phyloP scores from a whole-genome alignment of 1,140 invertebrate genomes.

The Marisa cornuarietis region DNA sequence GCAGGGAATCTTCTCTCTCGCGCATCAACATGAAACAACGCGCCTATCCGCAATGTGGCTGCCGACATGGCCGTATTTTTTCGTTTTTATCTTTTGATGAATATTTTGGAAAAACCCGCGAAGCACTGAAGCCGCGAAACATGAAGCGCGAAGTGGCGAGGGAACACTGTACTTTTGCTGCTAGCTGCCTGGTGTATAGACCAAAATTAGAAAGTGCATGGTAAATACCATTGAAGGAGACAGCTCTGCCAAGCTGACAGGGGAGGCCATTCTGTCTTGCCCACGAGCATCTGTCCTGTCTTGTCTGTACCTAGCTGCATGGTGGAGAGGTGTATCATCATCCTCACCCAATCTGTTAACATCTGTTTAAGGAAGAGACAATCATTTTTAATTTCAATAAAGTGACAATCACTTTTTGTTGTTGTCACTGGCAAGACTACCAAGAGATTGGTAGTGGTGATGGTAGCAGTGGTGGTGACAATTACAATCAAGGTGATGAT shows the following conservation, averaged over 20 bases:
- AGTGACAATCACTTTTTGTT: neutral
- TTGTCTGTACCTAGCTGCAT: slow-evolving; percentile 63
- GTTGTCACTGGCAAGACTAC: neutral
- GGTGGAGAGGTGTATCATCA: slow-evolving; percentile 64
- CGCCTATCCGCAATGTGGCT: too few species aligned
- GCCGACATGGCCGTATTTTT: too few species aligned
- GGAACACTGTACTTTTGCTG: neutral
- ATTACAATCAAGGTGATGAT: too few species aligned
- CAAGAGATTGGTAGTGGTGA: neutral
- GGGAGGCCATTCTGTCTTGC: slow-evolving; percentile 13
- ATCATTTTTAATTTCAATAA: neutral
- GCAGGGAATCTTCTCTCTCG: too few species aligned
- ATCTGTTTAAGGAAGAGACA: slow-evolving; percentile 39
- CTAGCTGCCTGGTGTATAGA: neutral
- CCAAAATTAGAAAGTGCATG: neutral
- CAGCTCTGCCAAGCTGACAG: neutral
- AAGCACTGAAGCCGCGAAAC: too few species aligned
- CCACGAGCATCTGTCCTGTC: slow-evolving; percentile 28
- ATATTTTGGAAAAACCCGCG: too few species aligned
- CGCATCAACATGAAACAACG: too few species aligned
- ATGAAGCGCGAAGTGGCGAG: too few species aligned
- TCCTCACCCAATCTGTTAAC: slow-evolving; percentile 64
- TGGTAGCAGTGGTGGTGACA: neutral
- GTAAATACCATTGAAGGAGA: neutral
- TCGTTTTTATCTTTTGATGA: too few species aligned